These are phyloP conservation scores for Chorisops tibialis DNA, from an alignment of 2,888 invertebrate species.

Conservation along the genomic window DNA sequence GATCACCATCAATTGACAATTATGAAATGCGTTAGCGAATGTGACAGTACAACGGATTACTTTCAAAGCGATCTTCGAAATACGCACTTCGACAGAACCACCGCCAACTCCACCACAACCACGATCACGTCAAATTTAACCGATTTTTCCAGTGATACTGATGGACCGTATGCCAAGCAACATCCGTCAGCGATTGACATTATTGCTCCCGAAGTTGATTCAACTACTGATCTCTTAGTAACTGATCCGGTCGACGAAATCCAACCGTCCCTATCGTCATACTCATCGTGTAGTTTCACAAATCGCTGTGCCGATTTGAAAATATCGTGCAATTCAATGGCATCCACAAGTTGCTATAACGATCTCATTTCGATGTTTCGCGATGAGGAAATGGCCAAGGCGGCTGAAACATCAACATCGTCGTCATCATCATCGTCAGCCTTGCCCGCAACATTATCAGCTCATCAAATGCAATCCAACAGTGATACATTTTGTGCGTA, in stretches of 20 bases:
- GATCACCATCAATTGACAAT: conserved; percentile 21
- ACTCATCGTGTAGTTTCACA: conserved; percentile 3
- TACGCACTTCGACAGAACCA: background rate
- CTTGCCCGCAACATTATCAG: background rate
- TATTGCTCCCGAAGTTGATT: conserved; percentile 39
- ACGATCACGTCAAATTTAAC: background rate
- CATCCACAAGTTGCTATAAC: conserved; percentile 26
- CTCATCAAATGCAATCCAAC: background rate
- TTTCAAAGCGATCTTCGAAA: conserved; percentile 22
- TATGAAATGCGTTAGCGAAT: conserved; percentile 38
- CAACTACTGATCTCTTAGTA: conserved; percentile 36
- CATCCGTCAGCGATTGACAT: conserved; percentile 27
- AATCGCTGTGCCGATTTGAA: conserved; percentile 1
- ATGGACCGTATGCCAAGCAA: background rate
- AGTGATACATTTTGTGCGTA: conserved; percentile 35
- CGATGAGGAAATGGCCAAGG: conserved; percentile 37
- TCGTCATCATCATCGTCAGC: conserved; percentile 22
- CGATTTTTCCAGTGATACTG: background rate
- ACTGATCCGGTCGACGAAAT: conserved; percentile 27
- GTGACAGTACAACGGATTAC: conserved; percentile 40
- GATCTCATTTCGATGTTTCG: conserved; percentile 40
- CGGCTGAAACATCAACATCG: conserved; percentile 29
- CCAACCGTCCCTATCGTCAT: conserved; percentile 5
- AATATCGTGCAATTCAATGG: conserved; percentile 6
- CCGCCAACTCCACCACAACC: background rate